Conservation (phyloP, 2,113 vertebrate species). For the Tetrao urogallus region DNA sequence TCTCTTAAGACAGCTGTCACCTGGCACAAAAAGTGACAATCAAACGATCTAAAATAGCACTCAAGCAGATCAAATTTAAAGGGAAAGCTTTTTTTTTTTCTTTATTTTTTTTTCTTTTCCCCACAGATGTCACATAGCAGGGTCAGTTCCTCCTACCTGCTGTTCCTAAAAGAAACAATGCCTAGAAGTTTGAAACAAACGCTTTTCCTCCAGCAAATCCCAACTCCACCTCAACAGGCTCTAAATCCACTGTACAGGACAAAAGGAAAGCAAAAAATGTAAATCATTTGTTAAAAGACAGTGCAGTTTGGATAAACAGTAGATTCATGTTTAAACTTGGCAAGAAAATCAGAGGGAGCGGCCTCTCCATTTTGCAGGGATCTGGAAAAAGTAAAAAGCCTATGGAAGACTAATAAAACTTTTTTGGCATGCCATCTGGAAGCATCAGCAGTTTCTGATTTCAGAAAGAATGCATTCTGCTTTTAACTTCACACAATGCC, state of each 20-base stretch:
- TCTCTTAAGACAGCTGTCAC: conserved; percentile 51
- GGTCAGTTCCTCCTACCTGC: background rate
- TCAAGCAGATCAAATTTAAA: background rate
- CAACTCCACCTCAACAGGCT: background rate
- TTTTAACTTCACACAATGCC: conserved; percentile 57
- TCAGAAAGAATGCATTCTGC: conserved; percentile 4
- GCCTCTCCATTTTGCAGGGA: background rate
- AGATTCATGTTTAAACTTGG: conserved; percentile 58
- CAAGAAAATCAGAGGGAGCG: conserved; percentile 24
- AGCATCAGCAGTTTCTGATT: conserved; percentile 22
- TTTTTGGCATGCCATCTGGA: background rate
- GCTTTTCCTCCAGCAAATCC: background rate
- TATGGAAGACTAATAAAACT: conserved; percentile 18
- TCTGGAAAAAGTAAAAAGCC: conserved; percentile 43
- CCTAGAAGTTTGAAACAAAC: conserved; percentile 4
- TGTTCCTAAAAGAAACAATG: background rate
- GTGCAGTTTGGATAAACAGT: conserved; percentile 32
- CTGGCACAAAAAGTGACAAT: conserved; percentile 1
- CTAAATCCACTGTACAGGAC: background rate
- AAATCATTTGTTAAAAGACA: conserved; percentile 33
- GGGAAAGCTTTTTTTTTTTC: background rate
- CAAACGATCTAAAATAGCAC: background rate
- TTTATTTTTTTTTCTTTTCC: no score
- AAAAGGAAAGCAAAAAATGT: background rate
- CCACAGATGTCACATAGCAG: background rate